Percentiles rank a stretch among this genome's conserved stretches.
These are phyloP conservation scores for Tetropium fuscum DNA, from an alignment of 2,888 invertebrate genomes.

Conservation along the genomic window DNA sequence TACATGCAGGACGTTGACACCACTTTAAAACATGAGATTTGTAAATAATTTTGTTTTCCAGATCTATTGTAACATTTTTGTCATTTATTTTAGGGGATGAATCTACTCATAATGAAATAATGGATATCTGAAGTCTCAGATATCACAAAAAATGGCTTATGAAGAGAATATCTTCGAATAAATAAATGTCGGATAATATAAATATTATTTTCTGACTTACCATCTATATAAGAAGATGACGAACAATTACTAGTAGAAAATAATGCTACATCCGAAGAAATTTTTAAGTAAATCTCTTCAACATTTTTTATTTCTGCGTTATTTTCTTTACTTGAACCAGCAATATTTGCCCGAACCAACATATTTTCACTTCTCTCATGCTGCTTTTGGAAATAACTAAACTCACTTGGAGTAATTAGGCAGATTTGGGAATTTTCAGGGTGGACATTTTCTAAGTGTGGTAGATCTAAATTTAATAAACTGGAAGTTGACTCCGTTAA, in stretches of 20 bases:
- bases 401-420: constrained; percentile 47
- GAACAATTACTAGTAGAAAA: constrained; percentile 52
- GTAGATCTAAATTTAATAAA: constrained; percentile 55
- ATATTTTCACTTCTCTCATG: constrained; percentile 6
- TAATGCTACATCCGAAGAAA: constrained; percentile 53
- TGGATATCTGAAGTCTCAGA: too few species aligned
- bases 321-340: constrained; percentile 11
- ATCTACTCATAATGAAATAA: too few species aligned
- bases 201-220: constrained; percentile 35
- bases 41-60: too few species aligned
- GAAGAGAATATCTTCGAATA: too few species aligned
- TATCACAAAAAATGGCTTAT: too few species aligned
- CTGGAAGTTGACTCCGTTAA: constrained; percentile 61
- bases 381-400: constrained; percentile 33
- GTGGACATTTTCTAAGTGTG: constrained; percentile 55
- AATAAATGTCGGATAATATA: too few species aligned
- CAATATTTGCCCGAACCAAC: neutral
- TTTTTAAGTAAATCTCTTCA: constrained; percentile 42
- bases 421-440: constrained; percentile 51
- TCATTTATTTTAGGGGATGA: too few species aligned
- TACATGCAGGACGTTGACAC: too few species aligned
- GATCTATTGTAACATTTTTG: too few species aligned
- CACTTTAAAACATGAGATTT: too few species aligned
- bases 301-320: neutral
- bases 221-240: constrained; percentile 49